Conservation (phyloP, 1,140 invertebrate species). For the Antheraea pernyi region DNA sequence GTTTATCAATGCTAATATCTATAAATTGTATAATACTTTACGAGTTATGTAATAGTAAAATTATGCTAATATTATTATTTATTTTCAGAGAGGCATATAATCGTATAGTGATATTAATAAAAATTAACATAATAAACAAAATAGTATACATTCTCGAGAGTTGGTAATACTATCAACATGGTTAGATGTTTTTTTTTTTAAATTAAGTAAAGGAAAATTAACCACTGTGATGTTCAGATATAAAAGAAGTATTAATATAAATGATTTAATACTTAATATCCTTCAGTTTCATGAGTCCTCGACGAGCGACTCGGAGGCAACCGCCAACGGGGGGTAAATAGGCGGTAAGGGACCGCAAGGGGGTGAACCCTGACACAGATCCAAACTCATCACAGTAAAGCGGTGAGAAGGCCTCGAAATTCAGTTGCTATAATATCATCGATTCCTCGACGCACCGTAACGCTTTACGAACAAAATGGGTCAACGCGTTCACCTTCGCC, state of each 20-base stretch:
- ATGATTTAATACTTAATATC: not conserved
- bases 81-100: too few relatives aligned
- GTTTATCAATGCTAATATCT: not conserved
- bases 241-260: not conserved
- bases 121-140: not conserved
- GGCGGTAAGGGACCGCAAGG: slow-evolving; percentile 50
- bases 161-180: too few relatives aligned
- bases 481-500: slow-evolving; percentile 57
- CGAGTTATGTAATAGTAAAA: not conserved
- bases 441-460: slow-evolving; percentile 62
- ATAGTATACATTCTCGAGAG: not conserved
- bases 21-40: not conserved
- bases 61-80: not conserved
- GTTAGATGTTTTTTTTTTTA: too few relatives aligned
- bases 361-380: slow-evolving; percentile 76
- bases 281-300: not conserved
- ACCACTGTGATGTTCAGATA: not conserved
- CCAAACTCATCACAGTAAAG: slow-evolving; percentile 60
- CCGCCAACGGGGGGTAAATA: slow-evolving; percentile 35
- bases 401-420: slow-evolving; percentile 63
- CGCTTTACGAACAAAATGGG: slow-evolving; percentile 68
- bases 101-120: too few relatives aligned
- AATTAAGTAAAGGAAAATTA: not conserved
- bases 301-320: not conserved
- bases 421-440: slow-evolving; percentile 67